Base-by-base conservation (phyloP, 2,888 invertebrate species). In the Neocrepidodera transversa region DNA sequence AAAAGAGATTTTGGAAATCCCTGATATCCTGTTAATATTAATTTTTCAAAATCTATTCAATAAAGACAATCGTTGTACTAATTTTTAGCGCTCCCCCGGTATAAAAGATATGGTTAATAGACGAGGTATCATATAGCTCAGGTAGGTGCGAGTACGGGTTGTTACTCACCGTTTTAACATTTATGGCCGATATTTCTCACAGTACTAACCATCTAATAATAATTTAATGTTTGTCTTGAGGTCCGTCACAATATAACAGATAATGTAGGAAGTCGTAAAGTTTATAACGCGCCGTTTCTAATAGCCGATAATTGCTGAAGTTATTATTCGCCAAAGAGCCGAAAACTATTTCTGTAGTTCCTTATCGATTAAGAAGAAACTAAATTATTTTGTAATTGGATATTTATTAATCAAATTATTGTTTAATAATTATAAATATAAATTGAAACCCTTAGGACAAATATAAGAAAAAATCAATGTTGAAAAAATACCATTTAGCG, bases 131-230 rank as follows among this genome's bases (percentile, higher is more conserved):
- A 20, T 53, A 53, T 53, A 53, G 35, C 53, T 23, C 32, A 53
- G 53, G 53, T 53, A 53, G 53, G 53, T 43, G 53, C 13, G 16
- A 43, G 17, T 43, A 30, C 20, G 30, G 32, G 32, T 43, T 43
- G 50, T 50, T 53, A 43, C 43, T 53, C 32, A 53, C 43, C 43
- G 35, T 40, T 53, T 32, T 11, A 53, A 43, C 53, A 35, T 53
- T 53, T 53, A 53, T 35, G 32, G 53, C 43, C 53, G 53, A 53
- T 53, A 53, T 53, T 53, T 53, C 53, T 53, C 43, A 32, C 32
- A 53, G 43, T 32, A 42, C 11, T 40, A 32, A 43, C 50, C 36
- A 38, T 50, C 20, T 50, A 49, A 50, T 50, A 36, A 26, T 50
- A 36, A 14, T 36, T 50, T 50, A 14, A 50, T 36, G 50, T 50